These are phyloP conservation scores for Numenius arquata DNA, from an alignment of 2,113 vertebrate species.

Conservation along the genomic window DNA sequence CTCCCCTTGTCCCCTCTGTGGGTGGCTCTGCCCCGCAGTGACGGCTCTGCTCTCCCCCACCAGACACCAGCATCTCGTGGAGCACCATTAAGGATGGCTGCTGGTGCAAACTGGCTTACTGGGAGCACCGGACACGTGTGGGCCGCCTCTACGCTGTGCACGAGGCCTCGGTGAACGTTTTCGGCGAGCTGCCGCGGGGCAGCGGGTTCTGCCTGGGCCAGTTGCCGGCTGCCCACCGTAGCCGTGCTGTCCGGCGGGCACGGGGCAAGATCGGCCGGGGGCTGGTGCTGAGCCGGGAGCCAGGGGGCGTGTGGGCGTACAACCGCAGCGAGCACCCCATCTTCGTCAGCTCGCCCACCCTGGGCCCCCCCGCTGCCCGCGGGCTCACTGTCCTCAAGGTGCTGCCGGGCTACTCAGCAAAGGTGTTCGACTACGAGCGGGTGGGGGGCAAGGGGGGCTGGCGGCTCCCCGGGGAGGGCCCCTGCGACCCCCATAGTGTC, in stretches of 20 bases:
- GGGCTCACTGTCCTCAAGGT: slow-evolving; percentile 44
- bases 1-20: neutral
- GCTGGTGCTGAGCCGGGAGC: slow-evolving; percentile 63
- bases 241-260: neutral
- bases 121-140: slow-evolving; percentile 64
- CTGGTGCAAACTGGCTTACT: slow-evolving; percentile 75
- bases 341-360: slow-evolving; percentile 62
- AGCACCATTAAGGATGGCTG: neutral
- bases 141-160: slow-evolving; percentile 57
- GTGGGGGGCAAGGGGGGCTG: neutral
- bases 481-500: slow-evolving; percentile 53
- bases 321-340: slow-evolving; percentile 69
- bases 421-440: slow-evolving; percentile 55
- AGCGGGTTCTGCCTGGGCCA: slow-evolving; percentile 67
- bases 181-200: slow-evolving; percentile 50
- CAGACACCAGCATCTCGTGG: slow-evolving; percentile 40
- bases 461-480: neutral
- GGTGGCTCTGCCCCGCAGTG: accelerated
- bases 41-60: neutral
- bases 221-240: neutral
- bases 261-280: slow-evolving; percentile 61
- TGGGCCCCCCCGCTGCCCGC: neutral
- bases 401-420: slow-evolving; percentile 57
- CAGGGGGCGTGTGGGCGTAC: slow-evolving; percentile 19
- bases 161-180: slow-evolving; percentile 42